phyloP scores from a whole-genome alignment of 1,140 invertebrate genomes.

The Atta cephalotes region DNA sequence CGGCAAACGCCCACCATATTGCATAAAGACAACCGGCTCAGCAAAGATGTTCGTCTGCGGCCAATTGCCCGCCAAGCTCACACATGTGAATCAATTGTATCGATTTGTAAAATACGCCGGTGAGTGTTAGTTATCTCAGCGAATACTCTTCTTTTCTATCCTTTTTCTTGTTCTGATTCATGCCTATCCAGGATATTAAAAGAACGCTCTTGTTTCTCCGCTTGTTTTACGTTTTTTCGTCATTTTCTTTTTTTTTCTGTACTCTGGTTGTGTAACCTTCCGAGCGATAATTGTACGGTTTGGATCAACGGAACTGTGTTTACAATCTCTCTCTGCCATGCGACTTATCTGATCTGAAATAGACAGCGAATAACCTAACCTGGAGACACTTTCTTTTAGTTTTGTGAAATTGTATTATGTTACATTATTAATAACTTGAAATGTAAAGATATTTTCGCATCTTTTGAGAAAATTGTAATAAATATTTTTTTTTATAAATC shows the following conservation, averaged over 20 bases:
- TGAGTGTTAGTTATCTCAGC: neutral
- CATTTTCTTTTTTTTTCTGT: neutral
- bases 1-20: slow-evolving; percentile 76
- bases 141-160: no score
- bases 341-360: neutral
- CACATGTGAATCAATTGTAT: slow-evolving; percentile 51
- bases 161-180: no score
- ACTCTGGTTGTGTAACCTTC: neutral
- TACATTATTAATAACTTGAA: no score
- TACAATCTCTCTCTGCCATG: neutral
- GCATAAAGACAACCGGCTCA: slow-evolving; percentile 73
- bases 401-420: neutral
- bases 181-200: no score
- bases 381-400: neutral
- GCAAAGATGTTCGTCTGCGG: slow-evolving; percentile 71
- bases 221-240: neutral
- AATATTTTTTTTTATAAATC: neutral
- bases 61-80: slow-evolving; percentile 62
- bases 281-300: neutral
- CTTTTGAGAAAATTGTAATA: neutral
- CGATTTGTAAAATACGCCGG: slow-evolving; percentile 66
- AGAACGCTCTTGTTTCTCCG: slow-evolving; percentile 8
- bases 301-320: slow-evolving; percentile 3
- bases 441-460: neutral
- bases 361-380: slow-evolving; percentile 58